Evolutionary conservation across 2,888 invertebrate genomes (phyloP).

Genomic region (Cremastobaeus sp.): DNA sequence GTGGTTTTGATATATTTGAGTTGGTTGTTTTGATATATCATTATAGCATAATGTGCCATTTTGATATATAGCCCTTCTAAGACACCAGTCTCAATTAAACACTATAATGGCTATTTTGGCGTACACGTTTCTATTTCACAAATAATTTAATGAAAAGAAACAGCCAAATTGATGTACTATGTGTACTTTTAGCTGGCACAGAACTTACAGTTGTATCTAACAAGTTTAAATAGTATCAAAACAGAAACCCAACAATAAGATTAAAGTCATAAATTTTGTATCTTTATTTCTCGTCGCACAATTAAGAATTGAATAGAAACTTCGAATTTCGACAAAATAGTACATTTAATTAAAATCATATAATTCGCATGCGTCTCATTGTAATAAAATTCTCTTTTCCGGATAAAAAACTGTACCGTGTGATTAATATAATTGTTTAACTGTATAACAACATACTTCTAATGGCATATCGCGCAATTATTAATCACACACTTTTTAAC

Average conservation of each 20-base stretch:
- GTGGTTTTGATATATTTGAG: too few species aligned
- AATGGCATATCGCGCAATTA: conserved; percentile 34
- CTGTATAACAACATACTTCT: conserved; percentile 39
- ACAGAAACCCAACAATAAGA: too few species aligned
- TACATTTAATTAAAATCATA: conserved; percentile 18
- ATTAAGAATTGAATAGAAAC: conserved; percentile 15
- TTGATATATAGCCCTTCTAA: too few species aligned
- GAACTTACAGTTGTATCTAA: conserved; percentile 18
- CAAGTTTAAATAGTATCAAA: conserved; percentile 25
- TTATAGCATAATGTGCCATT: too few species aligned
- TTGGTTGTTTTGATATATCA: too few species aligned
- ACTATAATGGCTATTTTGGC: conserved; percentile 33
- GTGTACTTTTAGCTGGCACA: conserved; percentile 47
- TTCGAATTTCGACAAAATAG: conserved; percentile 6
- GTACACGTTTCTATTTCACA: conserved; percentile 18
- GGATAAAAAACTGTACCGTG: conserved; percentile 41
- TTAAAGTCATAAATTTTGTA: not conserved
- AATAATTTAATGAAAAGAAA: conserved; percentile 31
- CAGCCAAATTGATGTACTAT: conserved; percentile 12
- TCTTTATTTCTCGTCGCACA: conserved; percentile 2
- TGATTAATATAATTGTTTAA: conserved; percentile 42
- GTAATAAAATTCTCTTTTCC: conserved; percentile 23
- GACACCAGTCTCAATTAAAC: conserved; percentile 24
- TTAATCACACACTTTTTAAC: conserved; percentile 66
- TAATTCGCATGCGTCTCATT: conserved; percentile 14